phyloP scores from a whole-genome alignment of 2,113 vertebrate species.

The Naja naja region DNA sequence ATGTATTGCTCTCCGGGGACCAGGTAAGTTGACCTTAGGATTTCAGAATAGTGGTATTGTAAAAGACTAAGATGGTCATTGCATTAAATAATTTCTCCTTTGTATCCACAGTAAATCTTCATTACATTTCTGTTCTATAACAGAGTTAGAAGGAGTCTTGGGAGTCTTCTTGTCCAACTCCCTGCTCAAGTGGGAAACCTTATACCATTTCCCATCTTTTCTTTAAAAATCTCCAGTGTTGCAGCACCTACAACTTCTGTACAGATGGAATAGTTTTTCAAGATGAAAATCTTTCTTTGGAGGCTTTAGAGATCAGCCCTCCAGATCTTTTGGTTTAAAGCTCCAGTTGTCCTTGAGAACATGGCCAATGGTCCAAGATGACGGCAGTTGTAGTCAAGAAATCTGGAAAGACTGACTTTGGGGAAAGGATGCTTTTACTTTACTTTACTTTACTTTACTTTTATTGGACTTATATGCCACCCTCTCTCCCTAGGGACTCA shows the following conservation, averaged over 20 bases:
- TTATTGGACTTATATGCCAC: too few relatives aligned
- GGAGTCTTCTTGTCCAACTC: too few relatives aligned
- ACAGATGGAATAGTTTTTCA: background rate
- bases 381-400: background rate
- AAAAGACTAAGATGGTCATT: background rate
- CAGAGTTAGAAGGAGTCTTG: background rate
- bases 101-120: background rate
- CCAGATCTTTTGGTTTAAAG: too few relatives aligned
- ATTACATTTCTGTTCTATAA: background rate
- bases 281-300: background rate
- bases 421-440: background rate
- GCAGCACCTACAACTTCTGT: background rate
- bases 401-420: background rate
- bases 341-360: too few relatives aligned
- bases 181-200: background rate
- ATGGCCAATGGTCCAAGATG: background rate
- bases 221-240: background rate
- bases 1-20: slow-evolving; percentile 72
- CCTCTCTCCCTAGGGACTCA: too few relatives aligned
- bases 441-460: too few relatives aligned
- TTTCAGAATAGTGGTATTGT: background rate
- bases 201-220: background rate
- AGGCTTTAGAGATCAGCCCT: background rate
- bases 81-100: background rate
- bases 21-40: slow-evolving; percentile 51